Conservation (phyloP, 1,140 invertebrate species). For the Drosophila navojoa region DNA sequence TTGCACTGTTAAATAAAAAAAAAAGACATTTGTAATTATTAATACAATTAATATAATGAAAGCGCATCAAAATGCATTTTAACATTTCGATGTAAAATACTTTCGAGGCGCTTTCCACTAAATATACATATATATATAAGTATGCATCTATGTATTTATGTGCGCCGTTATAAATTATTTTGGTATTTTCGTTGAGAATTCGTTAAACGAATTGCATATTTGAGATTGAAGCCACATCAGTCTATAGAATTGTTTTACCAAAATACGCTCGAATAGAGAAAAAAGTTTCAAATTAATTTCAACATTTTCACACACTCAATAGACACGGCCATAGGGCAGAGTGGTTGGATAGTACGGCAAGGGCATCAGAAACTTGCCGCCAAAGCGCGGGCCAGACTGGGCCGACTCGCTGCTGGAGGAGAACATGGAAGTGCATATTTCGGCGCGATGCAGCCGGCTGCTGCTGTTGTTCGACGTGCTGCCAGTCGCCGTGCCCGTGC, state of each 20-base stretch:
- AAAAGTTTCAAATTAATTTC: conserved; percentile 1
- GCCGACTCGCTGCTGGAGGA: conserved; percentile 81
- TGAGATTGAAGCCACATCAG: conserved; percentile 61
- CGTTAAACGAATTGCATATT: conserved; percentile 69
- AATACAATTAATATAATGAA: conserved; percentile 37
- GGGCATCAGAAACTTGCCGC: conserved; percentile 79
- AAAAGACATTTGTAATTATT: conserved; percentile 22
- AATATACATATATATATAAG: not conserved
- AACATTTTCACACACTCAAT: conserved; percentile 36
- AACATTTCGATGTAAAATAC: conserved; percentile 39
- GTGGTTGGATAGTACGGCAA: conserved; percentile 80
- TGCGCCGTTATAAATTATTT: conserved; percentile 57
- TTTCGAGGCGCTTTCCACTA: conserved; percentile 66
- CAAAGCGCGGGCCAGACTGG: conserved; percentile 76
- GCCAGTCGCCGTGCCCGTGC: conserved; percentile 30
- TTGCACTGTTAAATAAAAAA: conserved; percentile 26
- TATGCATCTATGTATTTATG: not conserved
- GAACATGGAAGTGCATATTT: conserved; percentile 82
- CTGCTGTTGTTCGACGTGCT: conserved; percentile 73
- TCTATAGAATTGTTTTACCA: conserved; percentile 55
- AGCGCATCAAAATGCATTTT: conserved; percentile 69
- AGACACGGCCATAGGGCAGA: conserved; percentile 81
- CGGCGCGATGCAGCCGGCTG: conserved; percentile 67
- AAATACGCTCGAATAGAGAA: conserved; percentile 13
- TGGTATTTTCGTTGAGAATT: conserved; percentile 56